Base-by-base conservation (phyloP, 2,888 invertebrate genomes). In the Polylopha cassiicola region DNA sequence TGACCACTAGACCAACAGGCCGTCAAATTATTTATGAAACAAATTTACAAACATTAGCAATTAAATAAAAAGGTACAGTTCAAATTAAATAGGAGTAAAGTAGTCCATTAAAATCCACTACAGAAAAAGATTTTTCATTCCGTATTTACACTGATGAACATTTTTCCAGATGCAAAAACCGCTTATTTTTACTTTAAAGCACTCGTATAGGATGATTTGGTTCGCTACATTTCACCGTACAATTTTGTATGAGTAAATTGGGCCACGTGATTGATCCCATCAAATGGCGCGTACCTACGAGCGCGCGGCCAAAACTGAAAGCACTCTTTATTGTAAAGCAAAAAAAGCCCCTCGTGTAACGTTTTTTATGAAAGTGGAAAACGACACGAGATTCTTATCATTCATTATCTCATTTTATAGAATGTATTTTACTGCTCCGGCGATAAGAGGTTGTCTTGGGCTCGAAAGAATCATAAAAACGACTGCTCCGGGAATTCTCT, bases 251-350 rank as follows among this genome's bases (percentile, higher is more conserved):
- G 57, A 61, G 55, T 56, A 60, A 59, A 58, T 58, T 55, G 53
- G 41, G 37, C 47, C 51, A 51, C 58, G 56, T 65, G 66, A 71
- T 69, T 68, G 71, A 70, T 71, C 57, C 55, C 38, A 53, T 53
- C 59, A 61, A 69, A 70, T 63, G 65, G 51, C 53, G 58, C 65
- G 61, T 61, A 37, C 18, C 22, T 26, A 20, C 20, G n/a, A n/a
- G n/a, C 16, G 11, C 39, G 49, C 47, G 44, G 44, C 37, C 43
- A 32, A 44, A 46, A 50, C 37, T 42, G 30, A 31, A 31, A 37
- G 26, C 21, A 22, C 36, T 33, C 36, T 37, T 43, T 34, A 43
- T 37, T 43, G 14, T 34, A 20, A 27, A 39, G 33, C 26, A 17
- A 27, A 34, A 38, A 43, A 39, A 11, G 20, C 10, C 23, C 23